These are phyloP conservation scores for Torymus auratus DNA, from an alignment of 2,888 invertebrate genomes.

Conservation along the genomic window DNA sequence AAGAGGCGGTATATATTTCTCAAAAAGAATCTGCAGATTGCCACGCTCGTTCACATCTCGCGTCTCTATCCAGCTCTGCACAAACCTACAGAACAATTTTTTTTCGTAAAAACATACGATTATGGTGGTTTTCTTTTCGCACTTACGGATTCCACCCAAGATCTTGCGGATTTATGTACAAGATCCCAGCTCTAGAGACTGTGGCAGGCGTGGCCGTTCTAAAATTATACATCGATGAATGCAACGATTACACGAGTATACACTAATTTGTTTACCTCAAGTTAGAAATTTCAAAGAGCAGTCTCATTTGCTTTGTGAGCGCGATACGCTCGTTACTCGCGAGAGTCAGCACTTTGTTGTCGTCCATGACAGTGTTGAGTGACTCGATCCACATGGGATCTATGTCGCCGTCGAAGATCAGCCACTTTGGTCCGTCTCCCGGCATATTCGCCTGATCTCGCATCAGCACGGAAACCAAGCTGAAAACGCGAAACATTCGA, in stretches of 20 bases:
- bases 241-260: too few relatives aligned
- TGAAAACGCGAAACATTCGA: conserved; percentile 9
- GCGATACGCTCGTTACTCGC: conserved; percentile 97
- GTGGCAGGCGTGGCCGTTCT: conserved; percentile 97
- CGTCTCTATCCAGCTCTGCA: conserved; percentile 92
- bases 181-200: conserved; percentile 94
- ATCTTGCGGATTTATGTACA: conserved; percentile 95
- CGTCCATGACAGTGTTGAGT: conserved; percentile 97
- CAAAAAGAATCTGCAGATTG: conserved; percentile 90
- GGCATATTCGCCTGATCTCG: conserved; percentile 93
- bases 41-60: conserved; percentile 87
- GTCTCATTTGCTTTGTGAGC: conserved; percentile 90
- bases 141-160: conserved; percentile 95
- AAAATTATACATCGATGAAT: background rate
- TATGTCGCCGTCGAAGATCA: conserved; percentile 96
- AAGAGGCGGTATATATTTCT: conserved; percentile 93
- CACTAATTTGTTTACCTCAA: conserved; percentile 75
- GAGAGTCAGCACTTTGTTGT: conserved; percentile 94
- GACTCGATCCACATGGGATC: conserved; percentile 99
- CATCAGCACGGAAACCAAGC: conserved; percentile 95
- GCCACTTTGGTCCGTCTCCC: conserved; percentile 94
- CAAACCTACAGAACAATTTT: conserved; percentile 80
- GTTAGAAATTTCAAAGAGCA: conserved; percentile 95
- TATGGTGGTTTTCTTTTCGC: background rate
- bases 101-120: background rate